phyloP scores from a whole-genome alignment of 2,113 vertebrate species.

The Pristiophorus japonicus region DNA sequence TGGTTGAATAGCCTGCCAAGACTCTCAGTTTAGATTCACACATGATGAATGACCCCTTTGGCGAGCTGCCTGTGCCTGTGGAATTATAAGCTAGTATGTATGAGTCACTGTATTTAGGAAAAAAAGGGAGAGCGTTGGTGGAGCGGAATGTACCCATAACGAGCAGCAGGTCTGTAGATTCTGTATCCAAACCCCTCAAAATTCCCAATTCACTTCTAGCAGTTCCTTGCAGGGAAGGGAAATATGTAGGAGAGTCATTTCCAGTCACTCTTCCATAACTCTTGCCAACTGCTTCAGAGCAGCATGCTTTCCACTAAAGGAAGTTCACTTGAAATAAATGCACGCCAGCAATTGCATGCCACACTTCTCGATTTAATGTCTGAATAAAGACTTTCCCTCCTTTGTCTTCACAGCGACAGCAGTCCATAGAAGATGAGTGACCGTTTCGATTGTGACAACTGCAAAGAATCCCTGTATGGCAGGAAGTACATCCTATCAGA shows the following conservation, averaged over 20 bases:
- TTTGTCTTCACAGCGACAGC: constrained; percentile 27
- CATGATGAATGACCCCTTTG: neutral
- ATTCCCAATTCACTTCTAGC: neutral
- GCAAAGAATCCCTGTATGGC: constrained; percentile 90
- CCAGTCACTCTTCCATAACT: neutral
- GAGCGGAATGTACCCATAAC: neutral
- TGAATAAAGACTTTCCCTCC: neutral
- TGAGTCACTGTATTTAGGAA: neutral
- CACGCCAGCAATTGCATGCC: too few species aligned
- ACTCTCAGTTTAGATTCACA: neutral
- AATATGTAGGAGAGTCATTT: neutral
- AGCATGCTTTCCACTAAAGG: neutral
- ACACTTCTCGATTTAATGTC: neutral
- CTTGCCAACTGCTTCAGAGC: neutral
- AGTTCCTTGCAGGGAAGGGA: neutral
- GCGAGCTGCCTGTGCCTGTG: neutral
- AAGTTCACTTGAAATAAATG: neutral
- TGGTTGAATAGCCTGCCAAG: neutral
- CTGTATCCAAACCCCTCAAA: neutral
- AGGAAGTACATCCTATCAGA: constrained; percentile 92
- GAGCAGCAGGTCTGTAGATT: neutral
- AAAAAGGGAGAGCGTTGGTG: neutral
- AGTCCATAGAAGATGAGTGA: constrained; percentile 73
- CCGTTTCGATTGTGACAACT: constrained; percentile 88
- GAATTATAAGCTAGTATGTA: neutral